These are phyloP conservation scores for Electrona antarctica DNA, from an alignment of 2,113 vertebrate species.

Conservation along the genomic window DNA sequence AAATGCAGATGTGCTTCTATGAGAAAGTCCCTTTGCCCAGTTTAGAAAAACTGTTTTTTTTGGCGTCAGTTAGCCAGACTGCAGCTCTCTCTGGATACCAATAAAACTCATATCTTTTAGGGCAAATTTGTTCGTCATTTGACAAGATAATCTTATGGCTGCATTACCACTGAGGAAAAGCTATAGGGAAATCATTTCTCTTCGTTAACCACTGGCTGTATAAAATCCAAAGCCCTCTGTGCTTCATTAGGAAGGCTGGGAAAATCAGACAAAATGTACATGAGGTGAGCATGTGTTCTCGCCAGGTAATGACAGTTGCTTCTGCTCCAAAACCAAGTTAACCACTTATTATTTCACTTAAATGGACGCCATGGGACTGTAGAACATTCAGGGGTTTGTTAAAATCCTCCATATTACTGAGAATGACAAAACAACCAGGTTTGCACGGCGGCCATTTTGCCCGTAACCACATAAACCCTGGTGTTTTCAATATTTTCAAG, in stretches of 20 bases:
- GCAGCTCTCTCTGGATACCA: not conserved
- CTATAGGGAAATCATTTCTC: not conserved
- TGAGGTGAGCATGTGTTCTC: too few species aligned
- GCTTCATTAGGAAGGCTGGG: not conserved
- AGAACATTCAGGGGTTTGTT: too few species aligned
- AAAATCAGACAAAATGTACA: not conserved
- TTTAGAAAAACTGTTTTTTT: not conserved
- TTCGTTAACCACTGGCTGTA: not conserved
- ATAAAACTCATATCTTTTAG: not conserved
- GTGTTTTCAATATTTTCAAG: too few species aligned
- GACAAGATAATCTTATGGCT: not conserved
- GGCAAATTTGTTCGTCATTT: not conserved
- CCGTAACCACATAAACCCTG: too few species aligned
- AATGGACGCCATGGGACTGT: too few species aligned
- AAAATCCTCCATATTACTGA: too few species aligned
- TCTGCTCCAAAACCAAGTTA: too few species aligned
- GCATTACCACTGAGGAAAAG: not conserved
- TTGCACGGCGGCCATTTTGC: too few species aligned
- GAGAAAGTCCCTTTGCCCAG: not conserved
- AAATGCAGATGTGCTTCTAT: not conserved
- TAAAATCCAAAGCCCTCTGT: not conserved
- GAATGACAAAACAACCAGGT: too few species aligned
- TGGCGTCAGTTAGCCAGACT: not conserved
- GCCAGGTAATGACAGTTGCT: too few species aligned
- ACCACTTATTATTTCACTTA: too few species aligned